Evolutionary conservation across 2,113 vertebrate genomes (phyloP).

Genomic region (Atherinomorus stipes): DNA sequence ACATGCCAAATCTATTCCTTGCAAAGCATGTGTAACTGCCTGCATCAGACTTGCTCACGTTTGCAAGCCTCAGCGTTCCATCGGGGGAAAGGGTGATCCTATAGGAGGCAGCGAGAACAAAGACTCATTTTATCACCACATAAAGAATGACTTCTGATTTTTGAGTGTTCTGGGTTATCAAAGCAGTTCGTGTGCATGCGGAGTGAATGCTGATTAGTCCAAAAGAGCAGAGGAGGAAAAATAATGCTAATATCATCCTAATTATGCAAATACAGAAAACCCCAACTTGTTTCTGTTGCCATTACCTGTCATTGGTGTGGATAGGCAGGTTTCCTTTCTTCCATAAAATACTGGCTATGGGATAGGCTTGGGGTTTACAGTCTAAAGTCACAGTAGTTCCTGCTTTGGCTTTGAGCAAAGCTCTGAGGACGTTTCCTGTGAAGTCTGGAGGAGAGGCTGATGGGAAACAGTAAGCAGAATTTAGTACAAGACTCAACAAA

Average conservation of each 20-base stretch:
- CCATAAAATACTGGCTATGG: slow-evolving; percentile 88
- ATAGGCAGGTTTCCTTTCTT: slow-evolving; percentile 89
- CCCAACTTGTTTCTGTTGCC: not conserved
- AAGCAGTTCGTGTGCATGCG: not conserved
- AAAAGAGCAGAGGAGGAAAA: not conserved
- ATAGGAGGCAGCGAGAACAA: slow-evolving; percentile 35
- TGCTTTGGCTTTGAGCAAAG: slow-evolving; percentile 88
- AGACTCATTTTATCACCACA: slow-evolving; percentile 17
- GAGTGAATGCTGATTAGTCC: slow-evolving; percentile 17
- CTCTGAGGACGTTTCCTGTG: slow-evolving; percentile 89
- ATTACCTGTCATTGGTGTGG: slow-evolving; percentile 88
- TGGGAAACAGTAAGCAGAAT: slow-evolving; percentile 60
- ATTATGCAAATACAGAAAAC: not conserved
- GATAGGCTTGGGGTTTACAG: slow-evolving; percentile 92
- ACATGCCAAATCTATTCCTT: slow-evolving; percentile 91
- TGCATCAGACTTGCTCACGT: slow-evolving; percentile 89
- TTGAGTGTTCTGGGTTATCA: not conserved
- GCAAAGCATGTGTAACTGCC: slow-evolving; percentile 91
- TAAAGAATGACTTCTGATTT: slow-evolving; percentile 21
- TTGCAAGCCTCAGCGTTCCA: slow-evolving; percentile 87
- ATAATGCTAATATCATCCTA: not conserved
- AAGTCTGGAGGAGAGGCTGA: slow-evolving; percentile 93
- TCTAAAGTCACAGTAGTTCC: slow-evolving; percentile 90
- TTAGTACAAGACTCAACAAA: slow-evolving; percentile 40
- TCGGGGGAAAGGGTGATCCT: slow-evolving; percentile 87